phyloP scores from a whole-genome alignment of 2,888 invertebrate species.

The Stenolophus ochropezus region DNA sequence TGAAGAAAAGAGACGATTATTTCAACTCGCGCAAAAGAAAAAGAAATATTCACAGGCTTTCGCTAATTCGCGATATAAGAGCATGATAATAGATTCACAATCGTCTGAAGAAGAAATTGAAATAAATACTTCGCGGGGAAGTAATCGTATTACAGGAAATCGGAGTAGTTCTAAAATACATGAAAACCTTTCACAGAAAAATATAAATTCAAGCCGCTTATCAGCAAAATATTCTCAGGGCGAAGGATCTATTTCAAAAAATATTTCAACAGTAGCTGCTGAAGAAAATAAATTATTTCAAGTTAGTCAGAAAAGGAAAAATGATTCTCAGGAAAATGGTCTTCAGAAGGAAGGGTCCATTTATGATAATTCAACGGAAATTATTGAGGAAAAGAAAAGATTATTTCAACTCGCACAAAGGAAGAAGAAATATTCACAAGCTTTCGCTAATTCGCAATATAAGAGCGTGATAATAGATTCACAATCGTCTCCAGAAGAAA shows the following conservation, averaged over 20 bases:
- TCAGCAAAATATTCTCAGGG: too few species aligned
- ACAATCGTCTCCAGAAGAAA: too few species aligned
- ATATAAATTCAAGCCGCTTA: too few species aligned
- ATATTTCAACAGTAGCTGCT: too few species aligned
- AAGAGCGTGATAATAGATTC: too few species aligned
- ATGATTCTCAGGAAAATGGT: not conserved
- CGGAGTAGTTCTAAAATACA: too few species aligned
- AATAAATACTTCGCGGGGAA: not conserved
- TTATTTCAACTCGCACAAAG: not conserved
- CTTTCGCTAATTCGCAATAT: not conserved
- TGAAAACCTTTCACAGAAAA: too few species aligned
- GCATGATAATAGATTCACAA: not conserved
- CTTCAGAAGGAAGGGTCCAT: not conserved
- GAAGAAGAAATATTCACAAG: slow-evolving; percentile 11
- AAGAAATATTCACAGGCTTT: slow-evolving; percentile 50
- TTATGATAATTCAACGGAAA: not conserved
- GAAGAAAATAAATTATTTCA: too few species aligned
- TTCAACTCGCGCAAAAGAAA: not conserved
- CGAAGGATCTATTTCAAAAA: too few species aligned
- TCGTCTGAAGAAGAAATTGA: not conserved
- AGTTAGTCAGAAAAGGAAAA: too few species aligned
- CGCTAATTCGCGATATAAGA: too few species aligned
- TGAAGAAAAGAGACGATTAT: not conserved
- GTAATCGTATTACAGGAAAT: not conserved
- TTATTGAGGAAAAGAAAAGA: not conserved